Evolutionary conservation across 2,797 vertebrate genomes (phyloP).

Genomic region (Holocentrus rufus): DNA sequence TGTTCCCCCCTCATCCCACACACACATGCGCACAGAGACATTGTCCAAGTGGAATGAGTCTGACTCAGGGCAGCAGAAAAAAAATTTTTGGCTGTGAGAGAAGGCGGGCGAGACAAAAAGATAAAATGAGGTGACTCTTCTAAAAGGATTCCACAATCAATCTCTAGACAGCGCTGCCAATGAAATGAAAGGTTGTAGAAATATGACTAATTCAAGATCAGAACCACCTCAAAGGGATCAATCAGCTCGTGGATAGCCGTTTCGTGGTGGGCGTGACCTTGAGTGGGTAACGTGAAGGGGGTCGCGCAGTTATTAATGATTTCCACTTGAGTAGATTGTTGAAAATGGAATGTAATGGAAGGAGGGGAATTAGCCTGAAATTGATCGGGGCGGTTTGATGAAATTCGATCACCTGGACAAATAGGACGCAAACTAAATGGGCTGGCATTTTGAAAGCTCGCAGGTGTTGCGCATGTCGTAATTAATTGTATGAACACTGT

Average conservation of each 20-base stretch:
- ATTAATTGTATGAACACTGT: constrained; percentile 8
- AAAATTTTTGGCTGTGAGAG: constrained; percentile 28
- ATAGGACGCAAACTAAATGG: constrained; percentile 10
- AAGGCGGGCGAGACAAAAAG: constrained; percentile 5
- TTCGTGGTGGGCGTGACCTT: constrained; percentile 35
- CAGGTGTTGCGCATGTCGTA: constrained; percentile 9
- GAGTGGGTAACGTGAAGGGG: constrained; percentile 14
- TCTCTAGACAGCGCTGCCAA: constrained; percentile 1
- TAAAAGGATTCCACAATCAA: constrained; percentile 24
- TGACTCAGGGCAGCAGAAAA: constrained; percentile 25
- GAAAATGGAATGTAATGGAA: constrained; percentile 38
- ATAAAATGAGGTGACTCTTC: constrained; percentile 32
- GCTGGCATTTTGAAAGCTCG: not conserved
- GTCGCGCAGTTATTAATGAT: constrained; percentile 17
- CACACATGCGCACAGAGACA: constrained; percentile 1
- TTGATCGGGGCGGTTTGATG: constrained; percentile 38
- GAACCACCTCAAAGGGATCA: not conserved
- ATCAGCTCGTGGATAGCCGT: constrained; percentile 20
- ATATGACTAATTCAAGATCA: constrained; percentile 29
- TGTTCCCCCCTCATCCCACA: constrained; percentile 8
- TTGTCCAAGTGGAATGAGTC: constrained; percentile 11
- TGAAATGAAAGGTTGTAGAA: constrained; percentile 27
- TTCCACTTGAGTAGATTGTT: constrained; percentile 47
- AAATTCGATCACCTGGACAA: constrained; percentile 52
- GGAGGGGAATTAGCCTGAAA: constrained; percentile 35